These are phyloP conservation scores for Halcyon leucocephala DNA, from an alignment of 2,797 vertebrate species.

Conservation along the genomic window DNA sequence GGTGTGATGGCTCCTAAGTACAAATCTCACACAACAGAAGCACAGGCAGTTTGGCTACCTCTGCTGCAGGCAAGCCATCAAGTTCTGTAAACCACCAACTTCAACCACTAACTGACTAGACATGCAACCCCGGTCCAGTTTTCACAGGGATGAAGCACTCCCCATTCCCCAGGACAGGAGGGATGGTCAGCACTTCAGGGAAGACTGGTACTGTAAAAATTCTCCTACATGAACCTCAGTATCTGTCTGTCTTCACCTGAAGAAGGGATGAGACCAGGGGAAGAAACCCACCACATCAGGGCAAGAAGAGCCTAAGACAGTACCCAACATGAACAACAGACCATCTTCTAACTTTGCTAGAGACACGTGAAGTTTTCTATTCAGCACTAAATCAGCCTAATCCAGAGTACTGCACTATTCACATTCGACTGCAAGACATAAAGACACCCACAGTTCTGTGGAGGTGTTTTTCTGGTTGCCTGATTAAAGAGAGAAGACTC, in stretches of 20 bases:
- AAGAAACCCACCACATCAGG: not conserved
- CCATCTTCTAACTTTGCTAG: not conserved
- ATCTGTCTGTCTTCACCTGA: not conserved
- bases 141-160: not conserved
- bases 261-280: not conserved
- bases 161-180: fast-evolving
- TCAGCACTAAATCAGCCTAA: not conserved
- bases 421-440: not conserved
- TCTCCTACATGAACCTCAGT: not conserved
- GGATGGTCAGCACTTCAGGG: not conserved
- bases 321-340: not conserved
- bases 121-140: not conserved
- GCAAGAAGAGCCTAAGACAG: not conserved
- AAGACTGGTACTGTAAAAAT: not conserved
- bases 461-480: not conserved
- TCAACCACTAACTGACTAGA: not conserved
- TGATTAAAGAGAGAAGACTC: not conserved
- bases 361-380: not conserved
- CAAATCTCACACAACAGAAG: no score
- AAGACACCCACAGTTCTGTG: fast-evolving
- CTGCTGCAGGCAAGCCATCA: not conserved
- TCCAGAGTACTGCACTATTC: not conserved
- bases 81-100: not conserved
- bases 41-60: no score
- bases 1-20: not conserved